Evolutionary conservation across 2,797 vertebrate species (phyloP).

Genomic region (Epinephelus malabaricus): DNA sequence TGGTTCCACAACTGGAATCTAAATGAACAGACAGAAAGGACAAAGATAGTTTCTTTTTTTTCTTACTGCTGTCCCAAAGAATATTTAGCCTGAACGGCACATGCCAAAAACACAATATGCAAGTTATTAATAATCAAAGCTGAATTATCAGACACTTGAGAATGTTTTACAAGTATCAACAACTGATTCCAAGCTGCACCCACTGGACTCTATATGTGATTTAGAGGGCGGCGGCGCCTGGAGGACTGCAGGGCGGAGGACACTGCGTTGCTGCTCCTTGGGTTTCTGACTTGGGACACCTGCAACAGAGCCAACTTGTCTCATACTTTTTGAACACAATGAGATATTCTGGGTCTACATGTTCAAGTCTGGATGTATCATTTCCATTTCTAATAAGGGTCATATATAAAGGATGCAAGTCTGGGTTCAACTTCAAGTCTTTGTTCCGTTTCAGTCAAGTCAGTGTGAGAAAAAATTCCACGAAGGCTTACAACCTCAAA

Average conservation of each 20-base stretch:
- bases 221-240: conserved; percentile 94
- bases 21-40: conserved; percentile 33
- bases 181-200: conserved; percentile 65
- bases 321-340: conserved; percentile 39
- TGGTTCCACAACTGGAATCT: conserved; percentile 97
- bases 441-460: conserved; percentile 13
- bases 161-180: conserved; percentile 7
- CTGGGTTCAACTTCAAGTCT: not conserved
- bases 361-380: conserved; percentile 13
- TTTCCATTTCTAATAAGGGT: conserved; percentile 28
- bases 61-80: not conserved
- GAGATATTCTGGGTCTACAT: conserved; percentile 14
- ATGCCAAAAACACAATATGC: not conserved
- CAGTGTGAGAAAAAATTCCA: conserved; percentile 8
- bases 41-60: not conserved
- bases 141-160: conserved; percentile 13
- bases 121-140: conserved; percentile 1
- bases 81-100: not conserved
- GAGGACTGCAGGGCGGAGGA: conserved; percentile 96
- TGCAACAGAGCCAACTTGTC: conserved; percentile 81
- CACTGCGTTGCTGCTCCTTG: conserved; percentile 97
- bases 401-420: conserved; percentile 7
- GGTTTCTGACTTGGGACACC: conserved; percentile 98
- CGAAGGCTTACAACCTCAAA: conserved; percentile 8
- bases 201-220: conserved; percentile 91